Conservation (phyloP, 2,888 invertebrate species). For the Odontomyia ornata region DNA sequence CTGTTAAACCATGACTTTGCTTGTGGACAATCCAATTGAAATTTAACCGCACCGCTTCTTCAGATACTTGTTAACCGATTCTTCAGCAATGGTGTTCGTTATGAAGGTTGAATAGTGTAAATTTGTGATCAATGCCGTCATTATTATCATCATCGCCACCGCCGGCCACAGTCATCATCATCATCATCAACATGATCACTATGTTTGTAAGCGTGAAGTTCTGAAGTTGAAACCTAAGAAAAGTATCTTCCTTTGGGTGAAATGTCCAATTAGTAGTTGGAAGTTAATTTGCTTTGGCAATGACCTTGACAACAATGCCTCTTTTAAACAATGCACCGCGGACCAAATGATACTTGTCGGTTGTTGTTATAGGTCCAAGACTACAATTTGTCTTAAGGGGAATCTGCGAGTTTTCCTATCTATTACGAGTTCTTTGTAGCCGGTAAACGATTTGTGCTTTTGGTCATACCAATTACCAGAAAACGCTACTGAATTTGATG, state of each 20-base stretch:
- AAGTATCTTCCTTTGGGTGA: conserved; percentile 1
- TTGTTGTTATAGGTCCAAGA: neutral
- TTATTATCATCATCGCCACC: neutral
- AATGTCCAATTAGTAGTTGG: neutral
- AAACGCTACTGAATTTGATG: too few relatives aligned
- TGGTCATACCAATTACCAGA: too few relatives aligned
- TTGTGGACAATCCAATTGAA: conserved; percentile 9
- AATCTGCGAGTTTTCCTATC: too few relatives aligned
- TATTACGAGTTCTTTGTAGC: too few relatives aligned
- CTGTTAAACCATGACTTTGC: neutral
- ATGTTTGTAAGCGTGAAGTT: neutral
- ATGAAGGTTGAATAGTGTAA: conserved; percentile 22
- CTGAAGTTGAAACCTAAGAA: conserved; percentile 14
- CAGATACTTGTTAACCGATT: conserved; percentile 19
- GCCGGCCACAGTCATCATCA: neutral
- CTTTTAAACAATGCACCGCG: conserved; percentile 21
- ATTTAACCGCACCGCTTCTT: conserved; percentile 17
- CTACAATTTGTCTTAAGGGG: neutral
- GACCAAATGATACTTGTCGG: conserved; percentile 17
- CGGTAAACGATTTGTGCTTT: too few relatives aligned
- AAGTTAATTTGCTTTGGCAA: conserved; percentile 31
- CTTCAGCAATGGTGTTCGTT: neutral
- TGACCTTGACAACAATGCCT: conserved; percentile 24
- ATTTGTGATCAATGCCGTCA: conserved; percentile 25
- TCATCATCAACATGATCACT: neutral